Evolutionary conservation across 2,888 invertebrate species (phyloP).

Genomic region (Dryomyza anilis): DNA sequence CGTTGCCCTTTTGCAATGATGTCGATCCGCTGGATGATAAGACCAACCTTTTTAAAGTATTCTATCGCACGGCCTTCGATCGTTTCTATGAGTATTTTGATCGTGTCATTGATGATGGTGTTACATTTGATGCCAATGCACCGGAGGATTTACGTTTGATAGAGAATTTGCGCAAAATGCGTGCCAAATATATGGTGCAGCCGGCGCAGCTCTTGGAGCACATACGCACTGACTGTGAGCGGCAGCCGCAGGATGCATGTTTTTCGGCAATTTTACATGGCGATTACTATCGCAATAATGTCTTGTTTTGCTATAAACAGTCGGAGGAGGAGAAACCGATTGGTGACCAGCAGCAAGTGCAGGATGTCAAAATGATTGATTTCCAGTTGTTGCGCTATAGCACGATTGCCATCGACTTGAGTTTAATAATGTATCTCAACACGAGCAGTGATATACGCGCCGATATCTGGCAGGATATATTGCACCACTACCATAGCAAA

Average conservation of each 20-base stretch:
- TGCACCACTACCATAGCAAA: slow-evolving; percentile 47
- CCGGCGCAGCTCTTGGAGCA: slow-evolving; percentile 51
- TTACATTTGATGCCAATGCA: slow-evolving; percentile 30
- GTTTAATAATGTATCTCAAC: slow-evolving; percentile 58
- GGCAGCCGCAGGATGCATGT: slow-evolving; percentile 40
- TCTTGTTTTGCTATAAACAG: slow-evolving; percentile 51
- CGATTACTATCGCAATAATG: slow-evolving; percentile 60
- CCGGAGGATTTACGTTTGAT: slow-evolving; percentile 37
- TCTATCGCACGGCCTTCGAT: slow-evolving; percentile 53
- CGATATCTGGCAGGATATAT: slow-evolving; percentile 44
- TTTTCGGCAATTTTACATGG: slow-evolving; percentile 57
- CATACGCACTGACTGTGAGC: slow-evolving; percentile 41
- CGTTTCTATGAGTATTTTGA: slow-evolving; percentile 55
- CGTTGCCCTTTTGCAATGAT: slow-evolving; percentile 47
- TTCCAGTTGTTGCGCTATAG: slow-evolving; percentile 58
- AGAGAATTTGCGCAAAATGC: slow-evolving; percentile 40
- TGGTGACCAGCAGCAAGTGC: slow-evolving; percentile 33
- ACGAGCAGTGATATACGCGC: slow-evolving; percentile 42
- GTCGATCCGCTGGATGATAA: slow-evolving; percentile 29
- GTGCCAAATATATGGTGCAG: slow-evolving; percentile 44
- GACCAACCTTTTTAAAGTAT: slow-evolving; percentile 45
- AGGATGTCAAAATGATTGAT: slow-evolving; percentile 54
- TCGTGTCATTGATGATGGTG: slow-evolving; percentile 34
- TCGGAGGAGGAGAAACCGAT: too few relatives aligned
- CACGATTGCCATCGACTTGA: slow-evolving; percentile 53